Base-by-base conservation (phyloP, 2,888 invertebrate species). In the Tuberolachnus salignus region DNA sequence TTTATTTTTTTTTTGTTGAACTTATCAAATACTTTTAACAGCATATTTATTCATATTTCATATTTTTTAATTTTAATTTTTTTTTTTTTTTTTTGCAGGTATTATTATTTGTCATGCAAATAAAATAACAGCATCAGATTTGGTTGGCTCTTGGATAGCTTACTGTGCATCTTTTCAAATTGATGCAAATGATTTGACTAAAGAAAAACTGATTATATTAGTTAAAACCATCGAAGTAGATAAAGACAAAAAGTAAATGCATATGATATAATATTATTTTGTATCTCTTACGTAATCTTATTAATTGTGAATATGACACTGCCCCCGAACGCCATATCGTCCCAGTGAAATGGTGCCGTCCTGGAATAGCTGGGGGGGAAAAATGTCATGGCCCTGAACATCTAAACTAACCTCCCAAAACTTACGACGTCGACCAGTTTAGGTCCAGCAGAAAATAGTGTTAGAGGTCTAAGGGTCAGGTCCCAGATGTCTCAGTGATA, bases 141-240 rank as follows among this genome's bases (percentile, higher is more conserved):
- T 78, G n/a, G 67, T 78, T 59, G 75, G 67, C 34, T 78, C 67
- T 23, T 78, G 75, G 75, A 67, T 78, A 21, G 75, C 75, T 13
- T 46, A 67, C 34, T 78, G 75, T 67, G 75, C 59, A 23, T 59
- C 75, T 3, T 26, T 21, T 49, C 75, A 78, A 59, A 49, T 78
- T 1, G 75, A 78, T 67, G 67, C 75, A 16, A 78, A 78, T 67
- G 49, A 59, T 67, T 78, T 78, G 34, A 59, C 21, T 21, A 67
- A 59, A 67, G 75, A 78, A 3, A 78, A 10, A 13, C 23, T 78
- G 8, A 11, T 13, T 19, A 34, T 59, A 21, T 67, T 78, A 59
- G 23, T 78, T 21, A 78, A 78, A 59, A 46, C 75, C 0, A 21
- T 78, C 42, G 49, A 59, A 11, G 9, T 19, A 3, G 67, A 66